Conservation (phyloP, 2,797 vertebrate species). For the Chromis chromis region DNA sequence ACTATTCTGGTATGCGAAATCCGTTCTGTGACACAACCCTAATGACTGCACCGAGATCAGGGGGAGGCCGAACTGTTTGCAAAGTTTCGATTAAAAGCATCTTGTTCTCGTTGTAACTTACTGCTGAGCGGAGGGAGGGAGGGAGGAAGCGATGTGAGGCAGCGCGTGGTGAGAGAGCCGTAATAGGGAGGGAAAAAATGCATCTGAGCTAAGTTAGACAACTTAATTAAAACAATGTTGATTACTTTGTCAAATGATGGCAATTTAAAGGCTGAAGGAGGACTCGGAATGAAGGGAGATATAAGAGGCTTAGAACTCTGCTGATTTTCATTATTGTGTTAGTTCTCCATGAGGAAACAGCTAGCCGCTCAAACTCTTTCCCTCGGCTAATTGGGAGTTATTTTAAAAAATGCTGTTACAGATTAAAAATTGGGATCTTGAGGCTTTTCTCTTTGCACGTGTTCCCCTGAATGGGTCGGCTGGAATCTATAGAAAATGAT, state of each 20-base stretch:
- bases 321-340: conserved; percentile 57
- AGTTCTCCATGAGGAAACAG: conserved; percentile 53
- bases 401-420: conserved; percentile 8
- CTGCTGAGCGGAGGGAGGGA: not conserved
- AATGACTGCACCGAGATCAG: not conserved
- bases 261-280: conserved; percentile 58
- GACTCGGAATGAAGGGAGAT: conserved; percentile 33
- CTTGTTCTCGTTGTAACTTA: not conserved
- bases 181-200: conserved; percentile 21
- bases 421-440: not conserved
- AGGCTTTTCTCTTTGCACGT: not conserved
- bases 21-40: not conserved
- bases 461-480: not conserved
- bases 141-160: conserved; percentile 14
- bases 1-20: not conserved
- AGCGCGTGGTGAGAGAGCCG: conserved; percentile 6
- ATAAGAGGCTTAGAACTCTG: conserved; percentile 50
- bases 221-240: conserved; percentile 72
- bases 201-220: conserved; percentile 54
- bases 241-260: conserved; percentile 63
- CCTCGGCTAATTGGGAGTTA: conserved; percentile 35
- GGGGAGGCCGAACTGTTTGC: not conserved
- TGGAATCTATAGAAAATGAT: conserved; percentile 8
- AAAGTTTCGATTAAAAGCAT: conserved; percentile 38
- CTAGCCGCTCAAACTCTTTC: conserved; percentile 10